These are phyloP conservation scores for Patella vulgata DNA, from an alignment of 1,140 invertebrate genomes.

Conservation along the genomic window DNA sequence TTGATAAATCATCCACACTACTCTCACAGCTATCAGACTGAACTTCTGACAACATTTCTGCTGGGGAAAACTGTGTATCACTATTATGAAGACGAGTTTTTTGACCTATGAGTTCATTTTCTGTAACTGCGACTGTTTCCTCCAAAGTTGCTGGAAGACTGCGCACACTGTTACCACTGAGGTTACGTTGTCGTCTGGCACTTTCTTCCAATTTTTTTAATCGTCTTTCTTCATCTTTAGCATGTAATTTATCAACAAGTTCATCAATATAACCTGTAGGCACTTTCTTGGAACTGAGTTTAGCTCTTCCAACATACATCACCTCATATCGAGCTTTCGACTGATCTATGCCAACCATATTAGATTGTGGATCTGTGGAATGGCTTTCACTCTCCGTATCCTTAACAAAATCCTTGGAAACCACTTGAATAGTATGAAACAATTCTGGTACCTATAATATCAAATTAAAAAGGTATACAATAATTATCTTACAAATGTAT, in stretches of 20 bases:
- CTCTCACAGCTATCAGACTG: slow-evolving; percentile 37
- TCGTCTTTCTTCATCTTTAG: slow-evolving; percentile 78
- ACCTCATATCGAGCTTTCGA: slow-evolving; percentile 43
- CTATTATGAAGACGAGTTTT: slow-evolving; percentile 18
- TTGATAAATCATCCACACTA: slow-evolving; percentile 45
- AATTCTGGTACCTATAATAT: slow-evolving; percentile 62
- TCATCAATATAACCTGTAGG: slow-evolving; percentile 90
- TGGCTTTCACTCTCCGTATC: slow-evolving; percentile 31
- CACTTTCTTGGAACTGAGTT: slow-evolving; percentile 76
- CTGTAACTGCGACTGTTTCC: slow-evolving; percentile 44
- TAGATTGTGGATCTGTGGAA: slow-evolving; percentile 19
- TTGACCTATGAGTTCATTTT: slow-evolving; percentile 52
- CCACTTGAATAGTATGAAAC: slow-evolving; percentile 62
- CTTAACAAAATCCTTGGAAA: slow-evolving; percentile 50
- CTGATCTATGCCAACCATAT: slow-evolving; percentile 14
- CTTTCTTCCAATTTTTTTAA: slow-evolving; percentile 31
- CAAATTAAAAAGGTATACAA: too few species aligned
- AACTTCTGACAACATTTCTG: slow-evolving; percentile 17
- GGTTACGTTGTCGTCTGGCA: slow-evolving; percentile 42
- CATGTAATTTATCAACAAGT: slow-evolving; percentile 83
- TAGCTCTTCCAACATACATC: slow-evolving; percentile 52
- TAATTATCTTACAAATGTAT: not conserved
- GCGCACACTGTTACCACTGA: slow-evolving; percentile 56
- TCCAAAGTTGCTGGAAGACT: slow-evolving; percentile 58
- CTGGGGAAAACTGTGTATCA: slow-evolving; percentile 16